These are phyloP conservation scores for Melanocharis versteri DNA, from an alignment of 2,113 vertebrate species.

Conservation along the genomic window DNA sequence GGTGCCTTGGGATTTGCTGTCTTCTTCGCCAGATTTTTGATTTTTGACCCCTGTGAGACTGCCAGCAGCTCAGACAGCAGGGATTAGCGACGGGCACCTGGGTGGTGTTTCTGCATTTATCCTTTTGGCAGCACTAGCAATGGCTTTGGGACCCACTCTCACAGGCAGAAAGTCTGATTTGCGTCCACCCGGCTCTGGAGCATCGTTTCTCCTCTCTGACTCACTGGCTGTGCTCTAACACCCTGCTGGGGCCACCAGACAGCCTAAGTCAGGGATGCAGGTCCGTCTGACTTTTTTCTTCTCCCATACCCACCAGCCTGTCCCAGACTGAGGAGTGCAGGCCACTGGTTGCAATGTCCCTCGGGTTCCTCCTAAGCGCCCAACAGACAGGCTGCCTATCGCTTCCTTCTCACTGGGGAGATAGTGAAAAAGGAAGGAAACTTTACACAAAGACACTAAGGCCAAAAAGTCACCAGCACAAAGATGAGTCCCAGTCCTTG, in stretches of 20 bases:
- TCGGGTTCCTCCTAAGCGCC: not conserved
- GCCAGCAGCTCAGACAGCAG: not conserved
- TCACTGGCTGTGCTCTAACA: not conserved
- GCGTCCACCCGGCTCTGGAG: fast-evolving
- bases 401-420: not conserved
- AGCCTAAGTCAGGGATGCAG: not conserved
- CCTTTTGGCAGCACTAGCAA: not conserved
- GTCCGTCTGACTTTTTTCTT: not conserved
- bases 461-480: not conserved
- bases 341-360: fast-evolving
- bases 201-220: not conserved
- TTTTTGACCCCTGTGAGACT: not conserved
- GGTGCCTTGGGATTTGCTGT: not conserved
- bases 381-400: not conserved
- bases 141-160: not conserved
- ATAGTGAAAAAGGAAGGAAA: not conserved
- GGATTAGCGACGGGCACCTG: not conserved
- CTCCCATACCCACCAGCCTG: not conserved
- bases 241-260: not conserved
- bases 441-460: not conserved
- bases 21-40: not conserved
- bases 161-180: not conserved
- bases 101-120: not conserved
- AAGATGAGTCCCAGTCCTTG: not conserved
- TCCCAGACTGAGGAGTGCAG: not conserved